Base-by-base conservation (phyloP, 1,140 invertebrate species). In the Neuroterus valhalla region DNA sequence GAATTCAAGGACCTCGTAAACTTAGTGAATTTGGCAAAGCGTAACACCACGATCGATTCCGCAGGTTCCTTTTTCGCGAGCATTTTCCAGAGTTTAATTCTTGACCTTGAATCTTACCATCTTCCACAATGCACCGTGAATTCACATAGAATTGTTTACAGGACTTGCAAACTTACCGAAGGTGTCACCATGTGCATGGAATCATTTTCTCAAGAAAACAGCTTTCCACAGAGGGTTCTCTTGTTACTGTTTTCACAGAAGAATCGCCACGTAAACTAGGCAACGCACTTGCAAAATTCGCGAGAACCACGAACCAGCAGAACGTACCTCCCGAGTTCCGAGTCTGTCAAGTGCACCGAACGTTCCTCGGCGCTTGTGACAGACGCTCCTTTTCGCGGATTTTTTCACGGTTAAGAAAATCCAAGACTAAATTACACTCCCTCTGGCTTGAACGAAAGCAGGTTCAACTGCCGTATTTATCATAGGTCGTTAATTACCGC, bases 171-270 rank as follows among this genome's bases (percentile, higher is more conserved):
- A 83, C 79, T 83, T 73, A 83, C 81, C 80, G 74, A 81, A 66
- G 72, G 81, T 83, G 78, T 84, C 82, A 84, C 76, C 82, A 84
- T 84, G 82, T 84, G 82, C 77, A 78, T 71, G 69, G 73, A 70
- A 78, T 70, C 82, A 84, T 84, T 80, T 71, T 78, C 55, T 31
- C 68, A 23, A 46, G 14, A 43, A 42, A 68, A 52, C 14, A 52
- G 5, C 17, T 44, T 68, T 68, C 44, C 31, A n/a, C n/a, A n/a
- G 62, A 68, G 8, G 44, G 38, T 44, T 74, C 48, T 48, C 38
- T 44, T 6, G 48, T 44, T 74, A 44, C 68, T 74, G 66, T 68
- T 50, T 6, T 15, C n/a, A 2, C 38, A 42, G 15, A 31, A 62
- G 17, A 62, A 42, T 14, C 11, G n/a, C 52, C 45, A 68, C 14